phyloP scores from a whole-genome alignment of 2,113 vertebrate genomes.

The Redunca redunca region DNA sequence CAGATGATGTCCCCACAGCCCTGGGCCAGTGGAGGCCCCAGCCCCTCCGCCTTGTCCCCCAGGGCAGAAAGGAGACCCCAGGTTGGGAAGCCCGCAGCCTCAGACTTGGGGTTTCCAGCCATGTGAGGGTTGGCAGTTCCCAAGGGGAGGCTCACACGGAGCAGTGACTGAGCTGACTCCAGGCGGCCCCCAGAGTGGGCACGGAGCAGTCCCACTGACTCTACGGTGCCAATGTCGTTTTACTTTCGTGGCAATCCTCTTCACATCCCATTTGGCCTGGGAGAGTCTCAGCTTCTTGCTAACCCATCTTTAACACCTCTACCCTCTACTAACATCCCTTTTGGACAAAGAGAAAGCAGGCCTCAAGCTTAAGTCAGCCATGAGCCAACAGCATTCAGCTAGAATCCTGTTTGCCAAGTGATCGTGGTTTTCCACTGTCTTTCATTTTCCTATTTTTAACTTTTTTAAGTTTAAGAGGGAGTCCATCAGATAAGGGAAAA shows the following conservation, averaged over 20 bases:
- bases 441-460: neutral
- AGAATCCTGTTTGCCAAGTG: neutral
- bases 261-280: neutral
- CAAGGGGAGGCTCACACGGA: neutral
- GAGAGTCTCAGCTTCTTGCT: neutral
- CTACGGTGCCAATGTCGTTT: neutral
- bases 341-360: neutral
- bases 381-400: neutral
- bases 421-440: neutral
- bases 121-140: neutral
- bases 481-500: neutral
- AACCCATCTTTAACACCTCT: neutral
- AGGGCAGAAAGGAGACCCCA: neutral
- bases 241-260: neutral
- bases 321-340: neutral
- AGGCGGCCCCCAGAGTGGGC: no score
- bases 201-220: neutral
- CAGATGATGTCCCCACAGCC: neutral
- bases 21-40: neutral
- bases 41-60: neutral
- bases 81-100: neutral
- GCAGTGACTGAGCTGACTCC: no score
- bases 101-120: no score
- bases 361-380: rapidly evolving
- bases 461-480: neutral